These are phyloP conservation scores for Lasioglossum malachurum DNA, from an alignment of 2,888 invertebrate species.

Conservation along the genomic window DNA sequence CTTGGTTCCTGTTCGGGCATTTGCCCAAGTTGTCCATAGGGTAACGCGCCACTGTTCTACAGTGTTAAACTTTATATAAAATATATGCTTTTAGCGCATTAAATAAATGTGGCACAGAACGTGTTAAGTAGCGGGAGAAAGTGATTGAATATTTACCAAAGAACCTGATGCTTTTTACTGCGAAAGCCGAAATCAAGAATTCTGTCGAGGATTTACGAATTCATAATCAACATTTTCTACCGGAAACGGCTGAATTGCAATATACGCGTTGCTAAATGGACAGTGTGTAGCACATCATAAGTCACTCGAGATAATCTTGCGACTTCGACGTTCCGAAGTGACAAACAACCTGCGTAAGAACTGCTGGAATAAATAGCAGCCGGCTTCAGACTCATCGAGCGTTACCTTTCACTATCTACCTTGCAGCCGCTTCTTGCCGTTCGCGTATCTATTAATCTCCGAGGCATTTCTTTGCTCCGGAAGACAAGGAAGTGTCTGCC, in stretches of 20 bases:
- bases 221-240: not conserved
- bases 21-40: too few species aligned
- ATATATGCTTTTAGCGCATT: too few species aligned
- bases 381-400: not conserved
- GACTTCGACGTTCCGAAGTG: not conserved
- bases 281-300: not conserved
- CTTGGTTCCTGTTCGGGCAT: too few species aligned
- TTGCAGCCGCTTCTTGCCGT: not conserved
- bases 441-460: constrained; percentile 3
- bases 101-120: too few species aligned
- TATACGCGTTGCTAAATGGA: not conserved
- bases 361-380: not conserved
- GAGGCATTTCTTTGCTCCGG: not conserved
- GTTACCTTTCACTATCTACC: constrained; percentile 10
- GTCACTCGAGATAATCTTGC: not conserved
- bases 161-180: too few species aligned
- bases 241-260: not conserved
- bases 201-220: not conserved
- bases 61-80: too few species aligned
- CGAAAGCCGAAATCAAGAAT: too few species aligned
- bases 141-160: too few species aligned
- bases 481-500: not conserved
- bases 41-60: too few species aligned
- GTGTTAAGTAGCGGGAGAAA: too few species aligned
- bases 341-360: not conserved